phyloP scores from a whole-genome alignment of 2,113 vertebrate species.

The Pycnonotus jocosus region DNA sequence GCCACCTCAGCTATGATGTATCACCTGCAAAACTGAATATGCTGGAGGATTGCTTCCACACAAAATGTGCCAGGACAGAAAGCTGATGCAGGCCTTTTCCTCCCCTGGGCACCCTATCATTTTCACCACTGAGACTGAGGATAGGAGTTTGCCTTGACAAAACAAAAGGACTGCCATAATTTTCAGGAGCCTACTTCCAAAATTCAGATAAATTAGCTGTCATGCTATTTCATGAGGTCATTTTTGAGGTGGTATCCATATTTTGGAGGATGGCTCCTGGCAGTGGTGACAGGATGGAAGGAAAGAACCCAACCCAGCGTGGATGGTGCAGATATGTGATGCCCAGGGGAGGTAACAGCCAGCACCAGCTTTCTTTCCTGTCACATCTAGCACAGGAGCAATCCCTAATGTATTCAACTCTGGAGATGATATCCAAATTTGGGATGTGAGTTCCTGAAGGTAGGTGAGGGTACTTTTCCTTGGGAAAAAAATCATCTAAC shows the following conservation, averaged over 20 bases:
- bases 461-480: neutral
- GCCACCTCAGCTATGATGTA: neutral
- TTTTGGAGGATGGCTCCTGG: neutral
- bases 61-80: neutral
- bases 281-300: neutral
- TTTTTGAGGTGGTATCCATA: neutral
- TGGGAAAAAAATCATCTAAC: neutral
- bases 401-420: neutral
- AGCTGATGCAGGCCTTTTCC: neutral
- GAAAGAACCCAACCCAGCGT: neutral
- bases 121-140: neutral
- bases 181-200: neutral
- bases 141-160: neutral
- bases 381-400: neutral
- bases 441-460: neutral
- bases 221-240: neutral
- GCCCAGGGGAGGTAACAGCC: neutral
- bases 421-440: neutral
- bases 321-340: neutral
- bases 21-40: neutral
- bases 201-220: neutral
- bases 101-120: too few relatives aligned
- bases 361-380: neutral
- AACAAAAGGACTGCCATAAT: neutral
- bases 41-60: neutral